Conservation (phyloP, 2,797 vertebrate species). For the Brachyrhaphis roseni region DNA sequence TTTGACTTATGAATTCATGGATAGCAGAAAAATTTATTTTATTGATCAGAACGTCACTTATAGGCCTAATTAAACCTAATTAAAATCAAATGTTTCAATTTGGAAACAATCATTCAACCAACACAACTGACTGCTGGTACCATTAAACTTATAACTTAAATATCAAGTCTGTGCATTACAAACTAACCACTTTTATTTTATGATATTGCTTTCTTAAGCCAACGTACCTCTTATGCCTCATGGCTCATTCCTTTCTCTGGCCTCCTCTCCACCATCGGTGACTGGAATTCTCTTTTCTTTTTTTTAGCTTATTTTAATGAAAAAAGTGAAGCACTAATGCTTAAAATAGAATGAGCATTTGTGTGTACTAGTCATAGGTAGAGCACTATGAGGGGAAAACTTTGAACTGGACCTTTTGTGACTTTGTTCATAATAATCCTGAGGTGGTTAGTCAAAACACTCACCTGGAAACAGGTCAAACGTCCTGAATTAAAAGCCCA, state of each 20-base stretch:
- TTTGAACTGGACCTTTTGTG: conserved; percentile 44
- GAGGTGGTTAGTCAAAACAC: conserved; percentile 39
- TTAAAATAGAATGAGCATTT: conserved; percentile 9
- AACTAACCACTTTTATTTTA: conserved; percentile 5
- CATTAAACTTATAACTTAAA: conserved; percentile 5
- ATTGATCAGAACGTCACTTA: not conserved
- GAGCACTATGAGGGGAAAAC: conserved; percentile 36
- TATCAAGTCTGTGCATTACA: conserved; percentile 2
- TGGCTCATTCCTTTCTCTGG: too few relatives aligned
- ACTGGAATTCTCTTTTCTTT: not conserved
- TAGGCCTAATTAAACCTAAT: conserved; percentile 33
- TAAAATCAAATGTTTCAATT: conserved; percentile 52
- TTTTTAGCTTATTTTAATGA: conserved; percentile 7
- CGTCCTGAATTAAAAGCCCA: conserved; percentile 28
- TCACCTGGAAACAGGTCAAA: conserved; percentile 35
- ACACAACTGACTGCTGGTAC: conserved; percentile 6
- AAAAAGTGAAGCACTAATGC: conserved; percentile 12
- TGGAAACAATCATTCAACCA: conserved; percentile 3
- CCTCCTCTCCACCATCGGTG: too few relatives aligned
- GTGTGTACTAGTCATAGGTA: conserved; percentile 8
- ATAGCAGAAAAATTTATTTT: not conserved
- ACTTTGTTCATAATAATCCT: conserved; percentile 33
- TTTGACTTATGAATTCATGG: not conserved
- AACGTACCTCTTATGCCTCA: not conserved
- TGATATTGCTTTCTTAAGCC: not conserved